Evolutionary conservation across 1,140 invertebrate species (phyloP), one percentile per base, ranked within the genome.

Genomic region (Bicyclus anynana): DNA sequence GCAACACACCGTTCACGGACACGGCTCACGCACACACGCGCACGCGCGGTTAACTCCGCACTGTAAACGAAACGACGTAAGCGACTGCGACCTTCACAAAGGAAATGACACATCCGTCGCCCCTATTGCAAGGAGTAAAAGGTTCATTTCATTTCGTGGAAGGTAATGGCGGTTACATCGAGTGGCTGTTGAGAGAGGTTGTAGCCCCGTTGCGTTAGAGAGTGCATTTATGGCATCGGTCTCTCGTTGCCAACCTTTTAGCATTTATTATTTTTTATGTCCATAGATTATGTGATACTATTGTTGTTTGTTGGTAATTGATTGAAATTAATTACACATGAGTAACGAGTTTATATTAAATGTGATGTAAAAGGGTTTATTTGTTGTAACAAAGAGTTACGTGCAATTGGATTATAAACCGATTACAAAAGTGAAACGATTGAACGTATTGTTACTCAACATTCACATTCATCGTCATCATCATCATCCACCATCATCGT

Each of bases 211-310:
- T 83, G 80, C 82, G 78, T 75, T 80, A 73, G 77, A 73, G 77
- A 82, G 80, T 87, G 84, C 84, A 87, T 87, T 84, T 85, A 87
- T 84, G 81, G 84, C 71, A 77, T 69, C 70, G 69, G 44, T 62
- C 80, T 64, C 62, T 65, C 58, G 72, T 81, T 74, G 76, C 61
- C 73, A 85, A 85, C 82, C 73, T 87, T 87, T 85, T 81, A 81
- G 62, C 65, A 67, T 69, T 68, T 63, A 63, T 73, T 72, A 70
- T 77, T 76, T 73, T 74, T 78, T 23, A 17, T 26, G 42, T 56
- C 33, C 13, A 40, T 40, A 38, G 17, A 44, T 44, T 44, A 44
- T 44, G 17, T 44, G 12, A 44, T 44, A 17, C 16, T 16, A 40
- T 40, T 40, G 37, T 33, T 7, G 23, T 23, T 33, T 12, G 29